phyloP scores from a whole-genome alignment of 2,888 invertebrate genomes.

The Lamellibrachia columna region DNA sequence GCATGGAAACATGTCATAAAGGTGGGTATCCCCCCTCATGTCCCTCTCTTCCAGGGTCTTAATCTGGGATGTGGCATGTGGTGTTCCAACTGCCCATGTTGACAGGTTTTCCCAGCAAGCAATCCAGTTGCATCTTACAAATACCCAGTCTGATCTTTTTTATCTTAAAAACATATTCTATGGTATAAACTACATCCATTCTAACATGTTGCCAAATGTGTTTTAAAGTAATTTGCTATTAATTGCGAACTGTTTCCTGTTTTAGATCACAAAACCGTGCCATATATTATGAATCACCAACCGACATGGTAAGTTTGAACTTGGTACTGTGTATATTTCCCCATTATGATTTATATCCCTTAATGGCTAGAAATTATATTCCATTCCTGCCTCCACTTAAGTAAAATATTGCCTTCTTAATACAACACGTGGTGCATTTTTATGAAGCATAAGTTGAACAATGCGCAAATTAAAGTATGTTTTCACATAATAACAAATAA shows the following conservation, averaged over 20 bases:
- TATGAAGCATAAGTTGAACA: too few species aligned
- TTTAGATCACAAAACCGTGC: conserved; percentile 49
- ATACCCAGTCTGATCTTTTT: background rate
- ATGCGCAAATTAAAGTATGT: too few species aligned
- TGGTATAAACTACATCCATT: background rate
- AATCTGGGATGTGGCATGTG: too few species aligned
- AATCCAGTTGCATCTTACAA: background rate
- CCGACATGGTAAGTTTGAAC: conserved; percentile 51
- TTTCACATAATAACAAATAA: too few species aligned
- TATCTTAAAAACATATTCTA: background rate
- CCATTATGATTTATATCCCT: background rate
- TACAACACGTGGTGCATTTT: too few species aligned
- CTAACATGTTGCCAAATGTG: background rate
- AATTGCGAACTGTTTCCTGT: conserved; percentile 22
- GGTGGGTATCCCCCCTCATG: conserved; percentile 40
- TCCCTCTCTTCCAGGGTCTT: background rate
- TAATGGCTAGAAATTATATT: background rate
- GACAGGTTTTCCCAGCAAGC: too few species aligned
- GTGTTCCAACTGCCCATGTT: too few species aligned
- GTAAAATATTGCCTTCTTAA: background rate
- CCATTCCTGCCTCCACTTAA: background rate
- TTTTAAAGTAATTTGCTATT: background rate
- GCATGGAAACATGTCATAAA: conserved; percentile 55
- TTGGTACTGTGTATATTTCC: background rate
- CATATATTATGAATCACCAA: conserved; percentile 56